A percentile compares a stretch with the other conserved stretches of the same genome.
phyloP scores from a whole-genome alignment of 2,113 vertebrate genomes.

The Parus major region DNA sequence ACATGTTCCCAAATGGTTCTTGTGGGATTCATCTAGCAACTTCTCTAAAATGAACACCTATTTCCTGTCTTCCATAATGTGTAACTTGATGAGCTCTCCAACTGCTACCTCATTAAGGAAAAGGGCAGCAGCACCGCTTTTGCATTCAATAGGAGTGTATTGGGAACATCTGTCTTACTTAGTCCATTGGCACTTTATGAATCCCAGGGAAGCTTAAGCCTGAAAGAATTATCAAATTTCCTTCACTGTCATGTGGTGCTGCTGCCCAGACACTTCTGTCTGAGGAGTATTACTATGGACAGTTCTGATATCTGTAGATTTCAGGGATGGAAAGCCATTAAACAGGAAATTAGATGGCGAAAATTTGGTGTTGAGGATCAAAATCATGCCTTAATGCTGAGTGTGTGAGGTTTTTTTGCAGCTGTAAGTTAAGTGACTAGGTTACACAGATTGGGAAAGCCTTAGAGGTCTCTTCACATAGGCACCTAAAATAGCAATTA shows the following conservation, averaged over 20 bases:
- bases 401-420: neutral
- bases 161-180: neutral
- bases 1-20: neutral
- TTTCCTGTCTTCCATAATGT: neutral
- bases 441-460: neutral
- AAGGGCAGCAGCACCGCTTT: neutral
- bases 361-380: neutral
- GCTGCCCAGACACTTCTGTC: neutral
- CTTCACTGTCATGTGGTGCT: rapidly evolving
- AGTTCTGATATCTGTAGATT: neutral
- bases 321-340: neutral
- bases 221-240: neutral
- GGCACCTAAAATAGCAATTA: neutral
- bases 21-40: neutral
- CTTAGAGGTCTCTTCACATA: neutral
- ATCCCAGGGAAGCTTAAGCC: neutral
- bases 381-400: neutral
- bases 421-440: neutral
- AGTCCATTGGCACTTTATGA: neutral
- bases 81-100: neutral
- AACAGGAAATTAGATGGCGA: neutral
- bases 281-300: neutral
- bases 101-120: neutral
- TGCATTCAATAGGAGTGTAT: neutral
- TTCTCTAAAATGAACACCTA: neutral